Evolutionary conservation across 2,797 vertebrate species (phyloP).

Genomic region (Dendrocincla fuliginosa): DNA sequence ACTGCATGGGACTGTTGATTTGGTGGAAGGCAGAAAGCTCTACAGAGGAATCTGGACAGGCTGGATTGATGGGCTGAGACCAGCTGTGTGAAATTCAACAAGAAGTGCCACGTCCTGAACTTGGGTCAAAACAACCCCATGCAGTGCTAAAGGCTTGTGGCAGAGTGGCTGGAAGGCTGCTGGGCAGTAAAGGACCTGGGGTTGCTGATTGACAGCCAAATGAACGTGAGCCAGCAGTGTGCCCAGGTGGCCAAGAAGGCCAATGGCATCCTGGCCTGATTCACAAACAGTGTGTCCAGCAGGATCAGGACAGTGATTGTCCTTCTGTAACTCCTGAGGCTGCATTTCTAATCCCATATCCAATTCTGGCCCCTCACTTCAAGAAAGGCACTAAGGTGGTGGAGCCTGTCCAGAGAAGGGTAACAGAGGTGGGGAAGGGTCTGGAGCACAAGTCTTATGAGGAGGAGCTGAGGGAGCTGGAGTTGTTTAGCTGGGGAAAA

Average conservation of each 20-base stretch:
- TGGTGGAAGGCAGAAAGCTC: neutral
- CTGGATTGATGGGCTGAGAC: neutral
- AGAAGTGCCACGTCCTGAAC: neutral
- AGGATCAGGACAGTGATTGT: neutral
- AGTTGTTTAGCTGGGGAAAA: neutral
- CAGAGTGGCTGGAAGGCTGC: no score
- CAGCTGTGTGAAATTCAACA: neutral
- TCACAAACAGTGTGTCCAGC: neutral
- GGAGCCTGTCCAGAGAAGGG: accelerated
- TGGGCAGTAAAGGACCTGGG: neutral
- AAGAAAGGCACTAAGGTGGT: neutral
- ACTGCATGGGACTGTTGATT: neutral
- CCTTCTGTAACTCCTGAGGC: neutral
- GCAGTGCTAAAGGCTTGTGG: neutral
- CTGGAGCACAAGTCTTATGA: neutral
- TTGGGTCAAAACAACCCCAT: neutral
- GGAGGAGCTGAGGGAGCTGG: neutral
- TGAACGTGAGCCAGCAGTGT: neutral
- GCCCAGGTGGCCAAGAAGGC: neutral
- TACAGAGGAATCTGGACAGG: neutral
- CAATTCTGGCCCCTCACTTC: neutral
- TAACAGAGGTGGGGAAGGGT: neutral
- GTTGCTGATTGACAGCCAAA: neutral
- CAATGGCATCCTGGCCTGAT: no score
- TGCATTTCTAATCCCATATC: accelerated